phyloP scores from a whole-genome alignment of 2,113 vertebrate genomes.

The Sapayoa aenigma region DNA sequence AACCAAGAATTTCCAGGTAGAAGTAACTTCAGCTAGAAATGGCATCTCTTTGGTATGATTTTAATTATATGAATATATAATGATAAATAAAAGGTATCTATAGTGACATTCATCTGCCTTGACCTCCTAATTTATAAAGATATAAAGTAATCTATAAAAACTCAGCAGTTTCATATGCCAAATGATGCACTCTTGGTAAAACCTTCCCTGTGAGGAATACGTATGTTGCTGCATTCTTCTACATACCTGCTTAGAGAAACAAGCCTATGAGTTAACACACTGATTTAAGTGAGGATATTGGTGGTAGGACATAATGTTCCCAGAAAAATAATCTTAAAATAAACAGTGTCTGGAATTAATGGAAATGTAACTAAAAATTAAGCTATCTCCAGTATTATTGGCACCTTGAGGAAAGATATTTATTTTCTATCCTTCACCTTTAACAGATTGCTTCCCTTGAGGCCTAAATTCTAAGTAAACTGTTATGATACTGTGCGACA shows the following conservation, averaged over 20 bases:
- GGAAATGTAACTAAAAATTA: neutral
- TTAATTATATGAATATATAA: neutral
- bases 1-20: neutral
- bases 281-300: neutral
- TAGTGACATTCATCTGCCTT: neutral
- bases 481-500: neutral
- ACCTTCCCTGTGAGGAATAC: rapidly evolving
- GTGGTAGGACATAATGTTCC: neutral
- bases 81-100: neutral
- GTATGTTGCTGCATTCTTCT: neutral
- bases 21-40: neutral
- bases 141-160: neutral
- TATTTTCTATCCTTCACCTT: neutral
- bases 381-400: neutral
- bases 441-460: neutral
- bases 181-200: neutral
- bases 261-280: neutral
- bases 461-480: neutral
- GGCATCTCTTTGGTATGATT: neutral
- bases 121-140: neutral
- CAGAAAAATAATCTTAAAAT: neutral
- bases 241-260: neutral
- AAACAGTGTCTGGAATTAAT: neutral
- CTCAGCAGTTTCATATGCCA: neutral
- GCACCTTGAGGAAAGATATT: neutral